Conservation (phyloP, 2,113 vertebrate species). For the Cercocebus atys region DNA sequence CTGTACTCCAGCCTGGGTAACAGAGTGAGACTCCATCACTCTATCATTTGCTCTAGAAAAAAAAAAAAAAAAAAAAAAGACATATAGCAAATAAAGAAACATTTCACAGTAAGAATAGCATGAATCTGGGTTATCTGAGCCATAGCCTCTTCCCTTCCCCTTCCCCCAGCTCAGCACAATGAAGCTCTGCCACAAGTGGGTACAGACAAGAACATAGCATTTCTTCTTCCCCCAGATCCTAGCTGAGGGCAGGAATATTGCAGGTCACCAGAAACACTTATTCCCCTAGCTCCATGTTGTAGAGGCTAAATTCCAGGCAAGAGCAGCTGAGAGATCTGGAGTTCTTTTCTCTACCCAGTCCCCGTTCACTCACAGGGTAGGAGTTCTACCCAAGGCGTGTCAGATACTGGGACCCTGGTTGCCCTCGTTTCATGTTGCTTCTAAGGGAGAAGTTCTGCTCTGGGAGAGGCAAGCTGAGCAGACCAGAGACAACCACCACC, state of each 20-base stretch:
- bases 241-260: not conserved
- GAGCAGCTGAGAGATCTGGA: not conserved
- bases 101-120: not conserved
- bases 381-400: not conserved
- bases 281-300: not conserved
- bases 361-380: not conserved
- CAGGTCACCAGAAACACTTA: not conserved
- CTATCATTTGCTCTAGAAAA: not conserved
- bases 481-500: not conserved
- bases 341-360: not conserved
- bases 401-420: not conserved
- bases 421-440: not conserved
- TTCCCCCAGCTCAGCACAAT: not conserved
- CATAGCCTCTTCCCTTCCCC: not conserved
- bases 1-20: not conserved
- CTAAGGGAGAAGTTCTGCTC: not conserved
- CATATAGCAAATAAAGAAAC: not conserved
- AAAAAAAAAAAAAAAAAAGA: not conserved
- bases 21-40: not conserved
- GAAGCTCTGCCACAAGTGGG: not conserved
- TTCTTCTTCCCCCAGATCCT: not conserved
- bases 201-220: not conserved
- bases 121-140: not conserved
- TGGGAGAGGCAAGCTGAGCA: not conserved
- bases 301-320: not conserved